These are phyloP conservation scores for Schizaphis graminum DNA, from an alignment of 2,888 invertebrate genomes.

Conservation along the genomic window DNA sequence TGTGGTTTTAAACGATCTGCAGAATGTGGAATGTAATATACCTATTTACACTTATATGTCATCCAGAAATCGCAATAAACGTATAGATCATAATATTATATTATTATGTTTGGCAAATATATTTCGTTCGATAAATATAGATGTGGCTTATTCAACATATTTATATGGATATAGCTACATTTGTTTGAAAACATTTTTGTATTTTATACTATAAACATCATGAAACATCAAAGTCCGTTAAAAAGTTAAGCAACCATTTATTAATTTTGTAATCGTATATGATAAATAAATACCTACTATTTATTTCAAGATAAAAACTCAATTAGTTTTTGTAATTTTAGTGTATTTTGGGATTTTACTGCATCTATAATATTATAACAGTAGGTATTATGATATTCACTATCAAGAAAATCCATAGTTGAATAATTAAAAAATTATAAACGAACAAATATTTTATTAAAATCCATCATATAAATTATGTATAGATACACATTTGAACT, in stretches of 20 bases:
- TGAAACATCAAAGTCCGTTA: not conserved
- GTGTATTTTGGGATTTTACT: not conserved
- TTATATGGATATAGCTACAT: not conserved
- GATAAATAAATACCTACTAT: not conserved
- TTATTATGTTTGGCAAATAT: not conserved
- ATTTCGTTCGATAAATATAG: not conserved
- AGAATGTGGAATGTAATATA: not conserved
- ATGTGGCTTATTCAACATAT: not conserved
- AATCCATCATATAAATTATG: not conserved
- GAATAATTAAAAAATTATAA: not conserved
- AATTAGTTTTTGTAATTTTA: not conserved
- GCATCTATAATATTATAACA: not conserved
- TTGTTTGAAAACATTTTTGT: not conserved
- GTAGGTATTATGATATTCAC: not conserved
- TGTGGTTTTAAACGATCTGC: not conserved
- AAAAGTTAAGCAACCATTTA: not conserved
- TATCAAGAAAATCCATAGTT: not conserved
- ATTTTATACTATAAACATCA: not conserved
- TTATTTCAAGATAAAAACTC: not conserved
- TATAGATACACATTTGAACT: not conserved
- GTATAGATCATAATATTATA: conserved; percentile 3
- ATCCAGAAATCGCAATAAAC: not conserved
- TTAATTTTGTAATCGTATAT: too few relatives aligned
- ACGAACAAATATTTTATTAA: not conserved
- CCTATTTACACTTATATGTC: not conserved